A percentile compares a stretch with the other conserved stretches of the same genome.
Conservation (phyloP, 2,888 invertebrate genomes). For the Lamellibrachia columna region DNA sequence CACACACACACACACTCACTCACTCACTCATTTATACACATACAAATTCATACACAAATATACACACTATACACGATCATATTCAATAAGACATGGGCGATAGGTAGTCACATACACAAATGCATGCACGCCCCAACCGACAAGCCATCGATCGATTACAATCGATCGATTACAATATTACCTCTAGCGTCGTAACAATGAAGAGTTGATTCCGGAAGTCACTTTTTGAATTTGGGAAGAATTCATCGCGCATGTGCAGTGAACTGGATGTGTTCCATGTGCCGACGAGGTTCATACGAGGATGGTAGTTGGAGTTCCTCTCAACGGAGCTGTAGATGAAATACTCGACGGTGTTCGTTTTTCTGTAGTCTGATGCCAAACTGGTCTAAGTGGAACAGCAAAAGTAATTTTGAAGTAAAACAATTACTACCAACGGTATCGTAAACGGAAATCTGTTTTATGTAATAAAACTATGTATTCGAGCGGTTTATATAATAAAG, state of each 20-base stretch:
- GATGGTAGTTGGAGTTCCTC: background rate
- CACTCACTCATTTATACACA: too few relatives aligned
- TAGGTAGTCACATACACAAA: too few relatives aligned
- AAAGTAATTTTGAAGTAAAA: background rate
- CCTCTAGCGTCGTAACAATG: background rate
- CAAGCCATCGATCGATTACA: background rate
- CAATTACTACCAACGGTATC: background rate
- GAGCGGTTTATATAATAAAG: background rate
- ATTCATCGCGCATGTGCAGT: background rate
- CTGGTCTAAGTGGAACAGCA: background rate
- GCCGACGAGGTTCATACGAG: background rate
- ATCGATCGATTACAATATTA: background rate
- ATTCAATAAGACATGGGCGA: too few relatives aligned
- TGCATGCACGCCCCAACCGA: too few relatives aligned
- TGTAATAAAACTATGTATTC: background rate
- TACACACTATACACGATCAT: too few relatives aligned
- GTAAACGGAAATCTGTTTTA: background rate
- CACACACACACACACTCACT: too few relatives aligned
- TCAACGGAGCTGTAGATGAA: slow-evolving; percentile 1
- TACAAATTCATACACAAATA: too few relatives aligned
- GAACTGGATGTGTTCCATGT: background rate
- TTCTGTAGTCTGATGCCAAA: background rate
- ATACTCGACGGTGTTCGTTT: background rate
- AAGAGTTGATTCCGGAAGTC: slow-evolving; percentile 9
- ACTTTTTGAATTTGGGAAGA: slow-evolving; percentile 3